Conservation (phyloP, 30 jellyfish, hydroid and myxozoan genomes). For the Nemopilema nomurai region DNA sequence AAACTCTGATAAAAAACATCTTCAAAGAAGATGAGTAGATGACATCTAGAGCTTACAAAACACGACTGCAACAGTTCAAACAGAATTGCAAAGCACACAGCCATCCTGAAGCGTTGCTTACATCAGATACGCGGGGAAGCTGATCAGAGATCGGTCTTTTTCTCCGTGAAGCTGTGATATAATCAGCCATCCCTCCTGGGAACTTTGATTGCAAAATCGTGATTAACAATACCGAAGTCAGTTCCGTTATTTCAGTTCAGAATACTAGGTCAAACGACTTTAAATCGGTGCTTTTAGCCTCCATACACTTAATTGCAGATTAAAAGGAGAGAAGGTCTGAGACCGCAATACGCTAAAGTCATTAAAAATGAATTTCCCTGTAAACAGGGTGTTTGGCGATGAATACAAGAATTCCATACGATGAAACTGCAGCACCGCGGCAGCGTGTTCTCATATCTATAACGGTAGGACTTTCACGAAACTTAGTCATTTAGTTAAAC, state of each 20-base stretch:
- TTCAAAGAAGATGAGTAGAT: too few relatives aligned
- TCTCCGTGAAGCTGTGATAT: not conserved
- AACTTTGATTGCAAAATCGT: not conserved
- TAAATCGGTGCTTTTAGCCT: constrained; percentile 34
- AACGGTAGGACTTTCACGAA: not conserved
- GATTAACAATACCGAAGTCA: not conserved
- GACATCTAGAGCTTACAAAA: too few relatives aligned
- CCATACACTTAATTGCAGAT: constrained; percentile 59
- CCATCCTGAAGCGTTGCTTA: not conserved
- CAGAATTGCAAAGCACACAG: not conserved
- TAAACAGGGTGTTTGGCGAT: not conserved
- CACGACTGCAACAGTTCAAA: not conserved
- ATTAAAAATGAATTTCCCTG: constrained; percentile 35
- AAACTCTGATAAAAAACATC: too few relatives aligned
- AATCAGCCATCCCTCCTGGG: not conserved
- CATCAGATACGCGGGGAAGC: not conserved
- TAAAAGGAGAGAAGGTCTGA: constrained; percentile 4
- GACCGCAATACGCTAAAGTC: constrained; percentile 48
- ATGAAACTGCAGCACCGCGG: not conserved
- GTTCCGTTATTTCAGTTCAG: not conserved
- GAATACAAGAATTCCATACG: not conserved
- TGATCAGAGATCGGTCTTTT: not conserved
- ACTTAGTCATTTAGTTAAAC: not conserved
- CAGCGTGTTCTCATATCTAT: not conserved
- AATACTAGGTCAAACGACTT: constrained; percentile 64